These are phyloP conservation scores for Probaryconus sp. DNA, from an alignment of 1,140 invertebrate species.

Conservation along the genomic window DNA sequence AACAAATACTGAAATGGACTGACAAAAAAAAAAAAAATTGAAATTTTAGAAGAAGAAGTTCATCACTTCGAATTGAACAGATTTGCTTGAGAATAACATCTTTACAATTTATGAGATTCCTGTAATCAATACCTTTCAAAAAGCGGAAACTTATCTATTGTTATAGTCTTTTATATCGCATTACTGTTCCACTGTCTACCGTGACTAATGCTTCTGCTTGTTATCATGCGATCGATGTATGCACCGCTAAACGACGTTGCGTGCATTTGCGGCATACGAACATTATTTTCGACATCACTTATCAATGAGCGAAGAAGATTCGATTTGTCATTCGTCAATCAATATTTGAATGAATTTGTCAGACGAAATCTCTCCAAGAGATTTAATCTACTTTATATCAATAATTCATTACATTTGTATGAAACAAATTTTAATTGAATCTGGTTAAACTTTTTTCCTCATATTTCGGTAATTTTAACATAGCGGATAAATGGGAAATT, in stretches of 20 bases:
- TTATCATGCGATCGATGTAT: conserved; percentile 54
- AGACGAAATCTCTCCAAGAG: conserved; percentile 1
- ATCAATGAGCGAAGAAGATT: conserved; percentile 32
- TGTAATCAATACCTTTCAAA: too few species aligned
- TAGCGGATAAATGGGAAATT: too few species aligned
- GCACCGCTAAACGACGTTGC: conserved; percentile 56
- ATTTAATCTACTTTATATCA: conserved; percentile 4
- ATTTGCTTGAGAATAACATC: conserved; percentile 26
- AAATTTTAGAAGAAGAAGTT: too few species aligned
- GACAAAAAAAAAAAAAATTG: too few species aligned
- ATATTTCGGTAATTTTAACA: too few species aligned
- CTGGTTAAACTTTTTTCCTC: too few species aligned
- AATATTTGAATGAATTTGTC: conserved; percentile 13
- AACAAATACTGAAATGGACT: too few species aligned
- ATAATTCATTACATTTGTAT: neutral
- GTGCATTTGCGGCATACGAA: conserved; percentile 16
- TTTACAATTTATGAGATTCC: too few species aligned
- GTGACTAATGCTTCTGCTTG: conserved; percentile 68
- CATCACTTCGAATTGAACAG: too few species aligned
- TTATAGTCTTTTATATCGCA: conserved; percentile 58
- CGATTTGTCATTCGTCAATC: conserved; percentile 32
- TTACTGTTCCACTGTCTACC: conserved; percentile 52
- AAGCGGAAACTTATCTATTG: conserved; percentile 25
- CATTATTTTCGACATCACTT: conserved; percentile 24
- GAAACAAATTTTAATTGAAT: too few species aligned